Evolutionary conservation across 2,888 invertebrate species (phyloP).

Genomic region (Galeruca laticollis): DNA sequence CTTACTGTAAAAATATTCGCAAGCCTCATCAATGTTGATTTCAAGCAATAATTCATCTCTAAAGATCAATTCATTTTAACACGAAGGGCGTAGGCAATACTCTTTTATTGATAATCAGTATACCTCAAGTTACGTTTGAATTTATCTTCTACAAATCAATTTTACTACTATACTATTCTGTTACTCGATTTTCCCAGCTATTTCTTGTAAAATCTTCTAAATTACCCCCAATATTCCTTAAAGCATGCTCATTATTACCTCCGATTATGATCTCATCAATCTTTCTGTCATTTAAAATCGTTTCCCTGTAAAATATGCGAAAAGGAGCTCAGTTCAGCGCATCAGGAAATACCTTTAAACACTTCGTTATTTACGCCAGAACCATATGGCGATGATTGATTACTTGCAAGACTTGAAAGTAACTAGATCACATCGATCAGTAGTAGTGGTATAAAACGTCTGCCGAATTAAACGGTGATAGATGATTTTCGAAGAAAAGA

Average conservation of each 20-base stretch:
- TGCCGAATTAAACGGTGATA: too few relatives aligned
- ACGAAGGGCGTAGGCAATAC: too few relatives aligned
- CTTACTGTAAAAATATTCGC: too few relatives aligned
- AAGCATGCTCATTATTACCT: neutral
- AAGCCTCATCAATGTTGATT: too few relatives aligned
- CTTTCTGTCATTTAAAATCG: conserved; percentile 2
- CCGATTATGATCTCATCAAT: neutral
- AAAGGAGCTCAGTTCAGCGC: conserved; percentile 11
- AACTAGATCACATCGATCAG: neutral
- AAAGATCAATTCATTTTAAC: too few relatives aligned
- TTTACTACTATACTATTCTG: too few relatives aligned
- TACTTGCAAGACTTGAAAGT: neutral
- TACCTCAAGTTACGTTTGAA: too few relatives aligned
- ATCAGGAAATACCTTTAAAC: conserved; percentile 1
- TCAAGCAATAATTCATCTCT: too few relatives aligned
- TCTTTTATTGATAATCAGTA: too few relatives aligned
- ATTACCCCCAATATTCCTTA: neutral
- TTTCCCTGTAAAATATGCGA: neutral
- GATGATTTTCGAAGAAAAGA: too few relatives aligned
- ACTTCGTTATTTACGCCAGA: neutral
- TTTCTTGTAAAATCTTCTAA: neutral
- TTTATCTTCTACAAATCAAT: too few relatives aligned
- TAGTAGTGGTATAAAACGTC: neutral
- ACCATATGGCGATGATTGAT: conserved; percentile 11
- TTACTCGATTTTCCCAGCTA: too few relatives aligned